phyloP scores from a whole-genome alignment of 2,888 invertebrate genomes.

The Metopia argyrocephala region DNA sequence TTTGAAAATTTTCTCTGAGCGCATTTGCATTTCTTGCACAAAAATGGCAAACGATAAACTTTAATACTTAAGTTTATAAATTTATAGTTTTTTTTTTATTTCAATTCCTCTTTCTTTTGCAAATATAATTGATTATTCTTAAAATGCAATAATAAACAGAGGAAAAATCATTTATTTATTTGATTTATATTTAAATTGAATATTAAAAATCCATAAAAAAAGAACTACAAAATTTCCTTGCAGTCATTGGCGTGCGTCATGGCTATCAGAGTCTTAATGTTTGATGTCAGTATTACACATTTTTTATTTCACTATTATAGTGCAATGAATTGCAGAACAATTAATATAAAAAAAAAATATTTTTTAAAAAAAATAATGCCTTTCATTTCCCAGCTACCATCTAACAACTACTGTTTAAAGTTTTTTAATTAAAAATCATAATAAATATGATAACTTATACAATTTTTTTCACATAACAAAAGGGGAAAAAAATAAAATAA shows the following conservation, averaged over 20 bases:
- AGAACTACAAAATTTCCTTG: too few relatives aligned
- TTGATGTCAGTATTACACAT: neutral
- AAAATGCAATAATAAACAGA: constrained; percentile 6
- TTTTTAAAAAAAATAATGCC: constrained; percentile 9
- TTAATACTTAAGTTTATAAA: neutral
- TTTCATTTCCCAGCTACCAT: too few relatives aligned
- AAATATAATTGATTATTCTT: constrained; percentile 14
- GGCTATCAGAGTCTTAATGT: neutral
- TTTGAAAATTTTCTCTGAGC: neutral
- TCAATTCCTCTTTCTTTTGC: neutral
- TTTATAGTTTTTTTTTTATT: neutral
- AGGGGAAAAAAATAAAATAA: neutral
- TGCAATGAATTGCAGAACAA: constrained; percentile 54
- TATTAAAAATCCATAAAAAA: neutral
- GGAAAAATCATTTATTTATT: neutral
- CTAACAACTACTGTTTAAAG: constrained; percentile 50
- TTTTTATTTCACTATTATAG: neutral
- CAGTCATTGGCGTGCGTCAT: neutral
- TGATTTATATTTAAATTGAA: neutral
- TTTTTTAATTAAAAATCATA: constrained; percentile 65
- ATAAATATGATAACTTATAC: constrained; percentile 62
- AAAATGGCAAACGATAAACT: neutral
- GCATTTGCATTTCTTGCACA: neutral
- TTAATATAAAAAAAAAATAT: constrained; percentile 31
- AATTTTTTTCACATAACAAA: constrained; percentile 1